phyloP scores from a whole-genome alignment of 2,797 vertebrate species.

The Alcedo atthis region DNA sequence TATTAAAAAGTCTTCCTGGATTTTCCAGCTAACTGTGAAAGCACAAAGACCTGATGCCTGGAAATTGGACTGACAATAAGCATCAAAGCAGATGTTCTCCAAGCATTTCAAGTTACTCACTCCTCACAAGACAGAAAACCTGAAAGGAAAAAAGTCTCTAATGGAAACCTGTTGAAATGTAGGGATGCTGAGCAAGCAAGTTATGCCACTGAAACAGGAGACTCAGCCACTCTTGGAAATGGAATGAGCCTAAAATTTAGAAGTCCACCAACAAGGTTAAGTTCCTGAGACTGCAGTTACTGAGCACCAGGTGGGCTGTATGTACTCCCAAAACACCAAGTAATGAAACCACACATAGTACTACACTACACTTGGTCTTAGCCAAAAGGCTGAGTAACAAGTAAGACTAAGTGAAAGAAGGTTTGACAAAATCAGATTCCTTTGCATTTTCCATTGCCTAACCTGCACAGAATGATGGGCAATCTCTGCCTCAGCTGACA shows the following conservation, averaged over 20 bases:
- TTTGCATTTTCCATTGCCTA: background rate
- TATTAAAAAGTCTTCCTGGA: background rate
- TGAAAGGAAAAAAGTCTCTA: background rate
- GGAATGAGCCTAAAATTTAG: background rate
- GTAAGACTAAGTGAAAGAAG: background rate
- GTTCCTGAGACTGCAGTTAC: background rate
- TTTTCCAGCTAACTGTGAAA: background rate
- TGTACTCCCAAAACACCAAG: background rate
- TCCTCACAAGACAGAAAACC: background rate
- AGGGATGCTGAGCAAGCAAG: background rate
- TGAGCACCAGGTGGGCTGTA: background rate
- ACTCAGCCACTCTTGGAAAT: background rate
- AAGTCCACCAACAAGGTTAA: background rate
- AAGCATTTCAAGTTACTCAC: background rate
- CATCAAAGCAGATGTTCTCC: background rate
- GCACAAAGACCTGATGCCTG: background rate
- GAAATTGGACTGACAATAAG: background rate
- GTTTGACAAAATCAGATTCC: background rate
- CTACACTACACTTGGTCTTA: too few species aligned
- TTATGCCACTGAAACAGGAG: background rate
- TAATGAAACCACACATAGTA: background rate
- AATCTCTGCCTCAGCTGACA: background rate
- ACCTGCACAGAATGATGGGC: background rate
- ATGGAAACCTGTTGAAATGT: background rate
- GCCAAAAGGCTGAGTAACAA: too few species aligned